Evolutionary conservation across 2,888 invertebrate genomes (phyloP).

Genomic region (Drosophila lacicola): DNA sequence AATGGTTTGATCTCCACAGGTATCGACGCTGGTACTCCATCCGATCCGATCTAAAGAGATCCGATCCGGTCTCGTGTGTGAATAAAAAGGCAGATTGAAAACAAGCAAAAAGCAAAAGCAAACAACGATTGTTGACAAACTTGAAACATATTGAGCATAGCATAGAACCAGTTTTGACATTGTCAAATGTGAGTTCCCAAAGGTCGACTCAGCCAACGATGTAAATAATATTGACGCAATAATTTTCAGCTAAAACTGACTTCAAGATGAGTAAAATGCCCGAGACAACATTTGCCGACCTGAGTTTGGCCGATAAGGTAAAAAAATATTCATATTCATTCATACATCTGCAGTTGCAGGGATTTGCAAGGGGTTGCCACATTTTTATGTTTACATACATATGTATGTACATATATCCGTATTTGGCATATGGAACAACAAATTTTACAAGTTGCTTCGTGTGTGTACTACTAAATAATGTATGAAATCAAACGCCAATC

Average conservation of each 20-base stretch:
- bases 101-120: conserved; percentile 13
- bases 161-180: conserved; percentile 65
- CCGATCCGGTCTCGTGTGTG: conserved; percentile 57
- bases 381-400: neutral
- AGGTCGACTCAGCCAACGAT: conserved; percentile 54
- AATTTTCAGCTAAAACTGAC: conserved; percentile 18
- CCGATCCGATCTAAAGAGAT: conserved; percentile 31
- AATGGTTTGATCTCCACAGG: conserved; percentile 38
- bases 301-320: conserved; percentile 82
- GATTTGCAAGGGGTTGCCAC: neutral
- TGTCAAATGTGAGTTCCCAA: conserved; percentile 63
- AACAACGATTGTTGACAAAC: conserved; percentile 44
- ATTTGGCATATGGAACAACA: neutral
- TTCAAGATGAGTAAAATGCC: conserved; percentile 77
- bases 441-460: neutral
- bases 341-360: neutral
- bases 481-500: neutral
- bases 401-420: neutral
- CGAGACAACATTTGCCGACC: conserved; percentile 81
- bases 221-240: conserved; percentile 18
- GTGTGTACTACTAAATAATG: too few relatives aligned
- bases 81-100: conserved; percentile 37
- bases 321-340: conserved; percentile 14
- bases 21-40: conserved; percentile 12
- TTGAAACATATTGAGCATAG: conserved; percentile 47